Conservation (phyloP, 2,797 vertebrate species). For the Coregonus sp. region DNA sequence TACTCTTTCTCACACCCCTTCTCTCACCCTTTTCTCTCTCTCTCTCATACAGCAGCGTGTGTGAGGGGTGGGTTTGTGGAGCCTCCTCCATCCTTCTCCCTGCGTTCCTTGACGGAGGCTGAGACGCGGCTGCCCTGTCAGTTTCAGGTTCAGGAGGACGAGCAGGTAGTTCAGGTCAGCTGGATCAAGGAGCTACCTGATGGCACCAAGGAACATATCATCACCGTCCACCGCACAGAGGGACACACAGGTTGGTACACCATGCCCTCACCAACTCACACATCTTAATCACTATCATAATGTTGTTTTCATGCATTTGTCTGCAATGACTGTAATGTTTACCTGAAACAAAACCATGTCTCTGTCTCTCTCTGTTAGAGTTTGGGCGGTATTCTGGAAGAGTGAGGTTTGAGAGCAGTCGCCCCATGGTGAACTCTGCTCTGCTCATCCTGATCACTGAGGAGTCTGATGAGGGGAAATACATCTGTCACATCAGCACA, state of each 20-base stretch:
- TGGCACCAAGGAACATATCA: conserved; percentile 73
- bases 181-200: conserved; percentile 71
- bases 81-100: conserved; percentile 42
- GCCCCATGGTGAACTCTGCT: conserved; percentile 62
- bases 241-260: conserved; percentile 46
- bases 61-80: conserved; percentile 59
- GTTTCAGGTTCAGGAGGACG: conserved; percentile 55
- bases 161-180: conserved; percentile 74
- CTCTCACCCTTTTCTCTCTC: neutral
- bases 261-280: neutral
- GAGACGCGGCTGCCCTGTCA: conserved; percentile 81
- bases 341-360: neutral
- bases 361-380: conserved; percentile 45
- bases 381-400: conserved; percentile 63
- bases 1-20: conserved; percentile 20
- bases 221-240: conserved; percentile 65
- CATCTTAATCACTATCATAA: neutral
- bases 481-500: conserved; percentile 84
- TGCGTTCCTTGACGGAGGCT: conserved; percentile 57
- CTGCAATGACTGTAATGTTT: neutral
- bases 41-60: conserved; percentile 39
- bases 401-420: conserved; percentile 67
- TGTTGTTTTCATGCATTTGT: neutral
- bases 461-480: conserved; percentile 81
- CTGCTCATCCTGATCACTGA: conserved; percentile 70